Base-by-base conservation (phyloP, 64 coral and sea anemone species). In the Montipora cactus region DNA sequence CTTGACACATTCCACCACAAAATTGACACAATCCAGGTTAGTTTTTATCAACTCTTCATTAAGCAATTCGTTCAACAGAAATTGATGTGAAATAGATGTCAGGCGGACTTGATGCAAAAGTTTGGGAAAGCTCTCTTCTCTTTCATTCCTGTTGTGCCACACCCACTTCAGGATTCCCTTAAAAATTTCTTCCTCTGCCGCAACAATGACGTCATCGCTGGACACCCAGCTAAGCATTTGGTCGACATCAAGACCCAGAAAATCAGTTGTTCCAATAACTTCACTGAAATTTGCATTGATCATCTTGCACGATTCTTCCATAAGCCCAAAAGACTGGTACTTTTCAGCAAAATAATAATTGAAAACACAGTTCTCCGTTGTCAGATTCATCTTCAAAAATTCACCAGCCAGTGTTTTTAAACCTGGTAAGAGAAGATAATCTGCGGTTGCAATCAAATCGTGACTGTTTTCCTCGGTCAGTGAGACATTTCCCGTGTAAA, bases 341-440 rank as follows among this genome's bases (percentile, higher is more conserved):
- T 83, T 83, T 13, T 83, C 80, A 47, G 57, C 55, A 83, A 83
- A 83, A 23, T 83, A 83, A 8, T 83, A 67, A 47, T 47, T 83
- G 25, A 83, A 83, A 46, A 83, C 10, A 47, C 59, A 83, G 80
- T 67, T 83, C 15, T 83, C 80, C 19, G 14, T 66, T 66, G 58
- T 19, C 10, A 83, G 4, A 10, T 44, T 62, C 37, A 44, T 25
- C 3, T 46, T 83, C 80, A 83, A 66, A 1, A 66, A 83, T 14
- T 18, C 18, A 14, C 22, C 9, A 3, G 37, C 80, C 59, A 67
- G 1, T 62, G 80, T 66, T 66, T 83, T 66, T 2, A 81, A 57
- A 20, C 80, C 59, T 64, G 80, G 57, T 5, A 83, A 37, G 2
- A 64, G 25, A 45, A 83, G 80, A 18, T 45, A 62, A 83, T 83